A percentile compares a stretch with the other conserved stretches of the same genome.
phyloP scores from a whole-genome alignment of 2,113 vertebrate species.

The Ranitomeya variabilis region DNA sequence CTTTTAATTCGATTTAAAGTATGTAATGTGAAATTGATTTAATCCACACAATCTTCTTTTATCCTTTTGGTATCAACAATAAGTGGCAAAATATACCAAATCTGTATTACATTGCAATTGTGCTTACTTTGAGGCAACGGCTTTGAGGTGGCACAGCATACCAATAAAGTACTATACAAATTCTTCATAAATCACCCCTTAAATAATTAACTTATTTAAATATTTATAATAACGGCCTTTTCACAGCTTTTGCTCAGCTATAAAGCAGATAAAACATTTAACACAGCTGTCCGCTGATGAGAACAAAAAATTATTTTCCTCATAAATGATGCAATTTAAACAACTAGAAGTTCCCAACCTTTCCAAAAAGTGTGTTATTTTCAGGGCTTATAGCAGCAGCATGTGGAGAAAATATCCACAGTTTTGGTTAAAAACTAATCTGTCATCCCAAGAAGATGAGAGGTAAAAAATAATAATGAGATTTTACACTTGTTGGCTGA shows the following conservation, averaged over 20 bases:
- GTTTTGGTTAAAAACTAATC: background rate
- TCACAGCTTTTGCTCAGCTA: background rate
- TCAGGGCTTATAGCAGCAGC: background rate
- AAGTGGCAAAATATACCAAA: no score
- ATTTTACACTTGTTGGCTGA: no score
- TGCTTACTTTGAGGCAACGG: no score
- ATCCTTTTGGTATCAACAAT: no score
- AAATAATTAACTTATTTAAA: slow-evolving; percentile 12
- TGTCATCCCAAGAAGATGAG: background rate
- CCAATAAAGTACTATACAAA: background rate
- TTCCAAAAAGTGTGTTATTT: background rate
- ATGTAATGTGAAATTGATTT: no score
- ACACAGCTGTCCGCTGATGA: background rate
- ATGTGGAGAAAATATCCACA: background rate
- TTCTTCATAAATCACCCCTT: background rate
- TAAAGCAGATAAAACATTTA: background rate
- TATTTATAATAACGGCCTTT: slow-evolving; percentile 30
- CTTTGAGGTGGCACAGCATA: background rate
- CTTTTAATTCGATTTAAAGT: no score
- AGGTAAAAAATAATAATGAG: background rate
- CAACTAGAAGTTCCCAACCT: background rate
- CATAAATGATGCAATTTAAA: background rate
- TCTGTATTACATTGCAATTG: no score
- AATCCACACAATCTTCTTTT: no score
- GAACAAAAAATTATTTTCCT: slow-evolving; percentile 10